Base-by-base conservation (phyloP, 2,888 invertebrate species). In the Euzophera pinguis region DNA sequence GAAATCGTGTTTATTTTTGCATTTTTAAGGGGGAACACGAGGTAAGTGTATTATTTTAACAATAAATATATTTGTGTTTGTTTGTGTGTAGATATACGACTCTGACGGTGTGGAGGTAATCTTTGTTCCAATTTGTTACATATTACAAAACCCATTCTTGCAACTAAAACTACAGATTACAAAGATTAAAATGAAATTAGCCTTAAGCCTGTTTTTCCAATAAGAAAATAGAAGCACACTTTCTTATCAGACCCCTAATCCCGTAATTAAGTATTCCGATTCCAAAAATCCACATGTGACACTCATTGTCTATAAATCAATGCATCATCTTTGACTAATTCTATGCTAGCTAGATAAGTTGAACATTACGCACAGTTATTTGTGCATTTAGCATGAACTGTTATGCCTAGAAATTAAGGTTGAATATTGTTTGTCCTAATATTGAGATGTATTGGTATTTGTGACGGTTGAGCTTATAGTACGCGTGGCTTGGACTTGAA, bases 401-500 rank as follows among this genome's bases (percentile, higher is more conserved):
- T 57, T 66, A 57, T 12, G 0, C 0, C 27, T 0, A 50, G 3
- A 37, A 0, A 0, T 53, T 65, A 74, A 57, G 56, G 61, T 62
- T 61, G 61, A 47, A 37, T 22, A 27, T 61, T 13, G 47, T 2
- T 35, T 9, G 6, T 47, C 45, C 43, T 45, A 12, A 17, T 52
- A 47, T 8, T 3, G 37, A 35, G 4, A 52, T 53, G 58, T 54
- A 16, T 51, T 64, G 50, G 62, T 60, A 13, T 64, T 60, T 57
- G 58, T 63, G 62, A 66, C 69, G 68, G 76, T 73, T 71, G 72
- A 73, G 72, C 72, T 70, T 63, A 71, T 47, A 63, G 70, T 64
- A 71, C 81, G 81, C 85, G 82, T 84, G 85, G 77, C 81, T 65
- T 67, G 69, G 81, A 81, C 78, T 82, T 82, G 82, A 81, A 78